Evolutionary conservation across 2,888 invertebrate genomes (phyloP), one percentile per base, ranked within the genome.

Genomic region (Tanypteryx hageni): DNA sequence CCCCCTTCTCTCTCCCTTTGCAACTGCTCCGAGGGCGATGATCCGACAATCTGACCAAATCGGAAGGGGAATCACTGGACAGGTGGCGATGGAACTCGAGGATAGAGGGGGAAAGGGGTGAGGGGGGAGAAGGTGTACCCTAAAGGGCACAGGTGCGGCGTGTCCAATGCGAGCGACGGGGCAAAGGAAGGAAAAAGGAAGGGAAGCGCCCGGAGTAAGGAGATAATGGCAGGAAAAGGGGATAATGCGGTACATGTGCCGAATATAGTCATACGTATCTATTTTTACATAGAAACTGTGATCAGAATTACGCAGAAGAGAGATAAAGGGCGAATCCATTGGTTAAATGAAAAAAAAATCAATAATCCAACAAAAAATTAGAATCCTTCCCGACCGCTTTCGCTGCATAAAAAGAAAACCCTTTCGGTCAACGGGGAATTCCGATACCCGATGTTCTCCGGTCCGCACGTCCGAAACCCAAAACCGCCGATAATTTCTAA

Each of bases 71-170:
- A 27, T 76, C 76, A 27, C 7, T 7, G 76, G 76, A 27, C 76
- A 76, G 76, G 76, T 76, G 76, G 76, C 22, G 44, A 44, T 44
- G 61, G 61, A 16, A 76, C 22, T 13, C 27, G 11, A 76, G 27
- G 76, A 27, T 22, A 22, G 13, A 13, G 22, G 76, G 76, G 13
- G 22, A 22, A 0, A 76, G 76, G 76, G 22, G 13, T 13, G 76
- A 8, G 22, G 76, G 76, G 13, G 22, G 76, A 4, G 76, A 22
- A 44, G 1, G 22, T 76, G 22, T 76, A 76, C 76, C 76, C 76
- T 76, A 27, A 76, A 76, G 76, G 76, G 76, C 76, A 76, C 76
- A 76, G 76, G 76, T 76, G 76, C 76, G 76, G 22, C 76, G 76
- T 76, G 27, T 76, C 76, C 22, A 76, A 76, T 76, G 76, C 11